These are phyloP conservation scores for Montifringilla adamsi DNA, from an alignment of 2,113 vertebrate species.

Conservation along the genomic window DNA sequence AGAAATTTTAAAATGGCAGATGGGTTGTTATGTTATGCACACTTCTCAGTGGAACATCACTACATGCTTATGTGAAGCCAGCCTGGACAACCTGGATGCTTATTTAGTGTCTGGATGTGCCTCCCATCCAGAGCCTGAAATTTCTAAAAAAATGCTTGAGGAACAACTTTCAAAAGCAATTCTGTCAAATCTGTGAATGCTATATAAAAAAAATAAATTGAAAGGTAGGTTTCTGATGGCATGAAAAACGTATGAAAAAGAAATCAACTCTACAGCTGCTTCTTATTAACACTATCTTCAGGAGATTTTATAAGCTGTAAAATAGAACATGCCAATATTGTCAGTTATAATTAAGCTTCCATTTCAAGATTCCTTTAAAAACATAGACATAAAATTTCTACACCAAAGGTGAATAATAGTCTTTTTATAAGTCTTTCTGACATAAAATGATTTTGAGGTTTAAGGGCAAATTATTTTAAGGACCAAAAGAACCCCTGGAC, in stretches of 20 bases:
- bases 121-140: neutral
- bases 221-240: neutral
- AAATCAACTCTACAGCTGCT: neutral
- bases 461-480: neutral
- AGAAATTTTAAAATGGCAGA: neutral
- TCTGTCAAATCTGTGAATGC: neutral
- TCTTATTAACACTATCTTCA: constrained; percentile 18
- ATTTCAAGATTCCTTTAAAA: neutral
- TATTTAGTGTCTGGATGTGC: neutral
- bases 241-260: neutral
- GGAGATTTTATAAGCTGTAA: constrained; percentile 25
- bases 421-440: neutral
- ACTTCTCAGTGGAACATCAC: neutral
- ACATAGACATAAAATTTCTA: neutral
- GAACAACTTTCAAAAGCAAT: neutral
- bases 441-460: neutral
- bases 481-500: neutral
- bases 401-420: neutral
- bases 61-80: neutral
- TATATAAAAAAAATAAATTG: neutral
- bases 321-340: neutral
- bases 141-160: neutral
- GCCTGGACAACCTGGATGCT: neutral
- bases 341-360: constrained; percentile 23
- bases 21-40: neutral